Percentiles rank a stretch among this genome's conserved stretches.
Evolutionary conservation across 2,797 vertebrate genomes (phyloP).

Genomic region (Phataginus tetradactyla): DNA sequence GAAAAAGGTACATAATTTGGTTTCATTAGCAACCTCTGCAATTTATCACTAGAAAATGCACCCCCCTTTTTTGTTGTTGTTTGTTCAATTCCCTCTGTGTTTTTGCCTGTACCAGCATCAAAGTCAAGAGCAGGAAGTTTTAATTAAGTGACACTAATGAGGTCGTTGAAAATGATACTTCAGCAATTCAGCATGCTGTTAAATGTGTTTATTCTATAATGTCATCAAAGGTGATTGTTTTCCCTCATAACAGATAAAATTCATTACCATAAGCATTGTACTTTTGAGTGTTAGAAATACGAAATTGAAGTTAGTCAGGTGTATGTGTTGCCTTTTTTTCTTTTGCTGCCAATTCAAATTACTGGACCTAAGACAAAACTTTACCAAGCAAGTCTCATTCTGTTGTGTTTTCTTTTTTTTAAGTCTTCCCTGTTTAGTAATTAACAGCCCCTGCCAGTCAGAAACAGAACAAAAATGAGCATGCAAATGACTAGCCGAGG

Average conservation of each 20-base stretch:
- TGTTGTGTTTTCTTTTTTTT: slow-evolving; percentile 46
- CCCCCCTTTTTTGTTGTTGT: slow-evolving; percentile 83
- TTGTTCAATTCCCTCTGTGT: slow-evolving; percentile 91
- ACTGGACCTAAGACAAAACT: slow-evolving; percentile 83
- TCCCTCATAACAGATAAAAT: slow-evolving; percentile 90
- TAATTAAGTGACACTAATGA: slow-evolving; percentile 98
- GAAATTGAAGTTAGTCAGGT: slow-evolving; percentile 88
- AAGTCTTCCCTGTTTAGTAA: slow-evolving; percentile 74
- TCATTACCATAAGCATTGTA: slow-evolving; percentile 91
- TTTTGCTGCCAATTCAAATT: slow-evolving; percentile 84
- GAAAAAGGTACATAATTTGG: slow-evolving; percentile 92
- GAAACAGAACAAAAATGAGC: slow-evolving; percentile 67
- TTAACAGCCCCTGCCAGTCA: slow-evolving; percentile 73
- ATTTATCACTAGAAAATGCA: slow-evolving; percentile 90
- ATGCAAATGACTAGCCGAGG: slow-evolving; percentile 70
- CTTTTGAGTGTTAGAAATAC: slow-evolving; percentile 86
- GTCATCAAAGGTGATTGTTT: slow-evolving; percentile 93
- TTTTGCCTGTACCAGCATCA: slow-evolving; percentile 92
- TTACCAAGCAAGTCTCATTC: slow-evolving; percentile 78
- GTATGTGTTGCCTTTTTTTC: slow-evolving; percentile 80
- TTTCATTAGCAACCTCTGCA: slow-evolving; percentile 90
- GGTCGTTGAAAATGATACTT: slow-evolving; percentile 94
- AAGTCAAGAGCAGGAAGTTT: slow-evolving; percentile 95
- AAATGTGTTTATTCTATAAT: slow-evolving; percentile 96
- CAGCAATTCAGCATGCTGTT: slow-evolving; percentile 92